Evolutionary conservation across 2,797 vertebrate species (phyloP), one percentile per base, ranked within the genome.

Genomic region (Anniella stebbinsi): DNA sequence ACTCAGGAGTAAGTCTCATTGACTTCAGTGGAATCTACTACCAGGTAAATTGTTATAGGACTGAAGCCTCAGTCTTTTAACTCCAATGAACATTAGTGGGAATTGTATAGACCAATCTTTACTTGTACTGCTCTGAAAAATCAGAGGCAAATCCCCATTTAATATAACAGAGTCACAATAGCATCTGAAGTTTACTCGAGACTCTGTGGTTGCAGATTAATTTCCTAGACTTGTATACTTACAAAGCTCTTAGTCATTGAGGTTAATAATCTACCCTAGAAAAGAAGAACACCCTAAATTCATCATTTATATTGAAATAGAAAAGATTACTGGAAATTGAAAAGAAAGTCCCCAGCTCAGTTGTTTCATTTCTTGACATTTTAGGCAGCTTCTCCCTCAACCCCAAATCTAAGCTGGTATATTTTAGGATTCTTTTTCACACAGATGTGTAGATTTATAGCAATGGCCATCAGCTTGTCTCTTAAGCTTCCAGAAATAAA

Each of bases 401-500:
- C 10, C 36, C n/a, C 2, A 28, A 60, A 91, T 86, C 36, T 21
- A 87, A 89, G 66, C 36, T 91, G 70, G n/a, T 67, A 91, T 72
- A 81, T 72, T 81, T 88, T 57, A 89, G 21, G 57, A 90, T 80
- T 93, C 89, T 25, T 4, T 92, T 4, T 88, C 72, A 91, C 83
- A 80, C 38, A 77, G 76, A 89, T 88, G 57, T 70, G 69, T 1
- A 89, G 10, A 92, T 91, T 91, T 88, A 91, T 73, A 89, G 1
- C 83, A 72, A 23, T 73, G 87, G 63, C 83, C n/a, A 80, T 90
- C 87, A 87, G 86, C 94, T 95, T 94, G 88, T 80, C 70, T 91
- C 80, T n/a, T 90, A 85, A 93, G 87, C 11, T 78, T 90, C 89
- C 92, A 93, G 94, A 92, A 95, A 94, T 92, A 92, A 45, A 91